phyloP scores from a whole-genome alignment of 2,797 vertebrate species.

The Lepidocolaptes lacrymiger region DNA sequence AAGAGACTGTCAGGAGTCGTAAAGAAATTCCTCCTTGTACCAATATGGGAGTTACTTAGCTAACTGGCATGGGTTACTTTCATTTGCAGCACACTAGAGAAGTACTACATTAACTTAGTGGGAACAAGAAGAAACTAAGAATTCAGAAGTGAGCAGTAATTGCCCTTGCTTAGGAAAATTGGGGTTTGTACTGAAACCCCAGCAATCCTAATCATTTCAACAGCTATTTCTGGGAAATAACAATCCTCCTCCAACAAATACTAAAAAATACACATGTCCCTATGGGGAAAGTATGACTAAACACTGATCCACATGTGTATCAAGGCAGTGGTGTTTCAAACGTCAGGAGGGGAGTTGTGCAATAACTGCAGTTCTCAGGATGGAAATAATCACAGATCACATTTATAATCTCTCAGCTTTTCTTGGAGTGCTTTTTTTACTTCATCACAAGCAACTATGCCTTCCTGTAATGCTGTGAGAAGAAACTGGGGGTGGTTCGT shows the following conservation, averaged over 20 bases:
- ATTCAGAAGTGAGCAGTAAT: neutral
- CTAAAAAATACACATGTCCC: neutral
- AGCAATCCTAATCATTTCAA: neutral
- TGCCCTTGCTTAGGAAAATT: neutral
- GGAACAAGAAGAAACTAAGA: neutral
- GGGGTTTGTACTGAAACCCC: neutral
- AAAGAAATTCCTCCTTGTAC: neutral
- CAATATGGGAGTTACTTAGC: neutral
- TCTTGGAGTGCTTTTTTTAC: neutral
- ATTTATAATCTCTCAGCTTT: neutral
- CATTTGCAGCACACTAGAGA: neutral
- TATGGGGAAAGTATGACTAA: constrained; percentile 2
- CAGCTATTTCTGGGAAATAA: constrained; percentile 12
- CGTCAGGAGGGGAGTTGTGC: neutral
- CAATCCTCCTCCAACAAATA: neutral
- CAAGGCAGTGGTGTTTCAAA: neutral
- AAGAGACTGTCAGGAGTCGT: neutral
- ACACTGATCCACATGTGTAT: neutral
- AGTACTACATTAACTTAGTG: neutral
- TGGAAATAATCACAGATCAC: neutral
- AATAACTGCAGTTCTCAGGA: neutral
- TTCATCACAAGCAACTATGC: neutral
- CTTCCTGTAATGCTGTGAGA: neutral
- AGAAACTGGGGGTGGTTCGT: neutral
- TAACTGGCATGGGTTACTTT: neutral